A percentile compares a stretch with the other conserved stretches of the same genome.
Evolutionary conservation across 2,888 invertebrate genomes (phyloP).

Genomic region (Rhagonycha lutea): DNA sequence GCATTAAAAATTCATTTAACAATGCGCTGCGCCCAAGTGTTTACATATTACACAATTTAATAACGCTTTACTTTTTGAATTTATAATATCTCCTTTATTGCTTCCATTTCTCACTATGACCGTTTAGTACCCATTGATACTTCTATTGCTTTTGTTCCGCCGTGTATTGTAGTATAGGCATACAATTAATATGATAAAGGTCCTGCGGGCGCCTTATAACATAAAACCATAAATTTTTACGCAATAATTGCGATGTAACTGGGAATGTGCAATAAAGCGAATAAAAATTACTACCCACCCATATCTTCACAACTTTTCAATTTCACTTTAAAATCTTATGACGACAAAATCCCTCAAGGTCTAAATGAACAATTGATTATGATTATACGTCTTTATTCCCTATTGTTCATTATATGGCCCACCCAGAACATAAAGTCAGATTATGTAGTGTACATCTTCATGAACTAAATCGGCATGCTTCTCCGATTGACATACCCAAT

Average conservation of each 20-base stretch:
- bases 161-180: background rate
- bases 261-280: background rate
- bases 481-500: background rate
- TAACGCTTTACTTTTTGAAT: background rate
- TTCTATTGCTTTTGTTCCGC: background rate
- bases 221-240: background rate
- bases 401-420: constrained; percentile 11
- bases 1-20: background rate
- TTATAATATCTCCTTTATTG: background rate
- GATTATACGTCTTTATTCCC: constrained; percentile 13
- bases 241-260: background rate
- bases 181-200: background rate
- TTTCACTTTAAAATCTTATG: constrained; percentile 10
- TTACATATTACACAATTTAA: background rate
- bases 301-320: background rate
- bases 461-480: background rate
- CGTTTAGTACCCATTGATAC: background rate
- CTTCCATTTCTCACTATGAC: background rate
- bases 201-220: background rate
- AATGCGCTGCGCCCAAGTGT: background rate
- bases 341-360: constrained; percentile 2
- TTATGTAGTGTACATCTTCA: background rate
- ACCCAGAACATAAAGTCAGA: constrained; percentile 3
- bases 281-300: background rate
- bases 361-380: constrained; percentile 14